Evolutionary conservation across 1,140 invertebrate species (phyloP).

Genomic region (Drosophila mayri): DNA sequence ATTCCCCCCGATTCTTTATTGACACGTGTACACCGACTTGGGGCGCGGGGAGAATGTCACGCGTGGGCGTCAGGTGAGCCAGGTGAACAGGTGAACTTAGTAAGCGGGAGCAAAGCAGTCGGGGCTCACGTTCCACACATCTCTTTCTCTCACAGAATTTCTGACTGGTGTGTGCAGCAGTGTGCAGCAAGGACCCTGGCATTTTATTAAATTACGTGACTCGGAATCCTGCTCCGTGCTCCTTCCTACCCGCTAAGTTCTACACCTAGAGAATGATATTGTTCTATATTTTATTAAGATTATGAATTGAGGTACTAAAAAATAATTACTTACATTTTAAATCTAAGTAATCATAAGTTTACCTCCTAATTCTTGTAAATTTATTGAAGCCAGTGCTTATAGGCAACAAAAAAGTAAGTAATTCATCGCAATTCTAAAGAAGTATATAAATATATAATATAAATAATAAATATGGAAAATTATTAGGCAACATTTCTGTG

Average conservation of each 20-base stretch:
- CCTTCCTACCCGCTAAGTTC: background rate
- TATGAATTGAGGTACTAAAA: background rate
- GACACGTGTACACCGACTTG: slow-evolving; percentile 27
- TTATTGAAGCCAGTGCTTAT: no score
- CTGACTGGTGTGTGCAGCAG: slow-evolving; percentile 46
- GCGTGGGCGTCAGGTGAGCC: slow-evolving; percentile 28
- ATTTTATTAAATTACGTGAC: slow-evolving; percentile 79
- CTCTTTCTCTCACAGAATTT: slow-evolving; percentile 19
- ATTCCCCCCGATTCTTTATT: slow-evolving; percentile 24
- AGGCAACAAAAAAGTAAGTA: no score
- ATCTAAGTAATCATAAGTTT: no score
- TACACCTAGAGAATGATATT: background rate
- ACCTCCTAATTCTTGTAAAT: background rate
- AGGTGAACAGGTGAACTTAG: slow-evolving; percentile 1
- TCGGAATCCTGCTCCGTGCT: slow-evolving; percentile 21
- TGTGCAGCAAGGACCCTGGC: slow-evolving; percentile 70
- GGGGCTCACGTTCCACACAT: slow-evolving; percentile 48
- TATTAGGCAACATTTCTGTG: no score
- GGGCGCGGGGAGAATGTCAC: slow-evolving; percentile 14
- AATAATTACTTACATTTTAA: no score
- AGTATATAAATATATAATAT: no score
- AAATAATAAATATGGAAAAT: no score
- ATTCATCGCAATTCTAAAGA: no score
- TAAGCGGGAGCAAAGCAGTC: background rate
- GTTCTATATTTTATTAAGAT: background rate